Evolutionary conservation across 2,888 invertebrate genomes (phyloP).

Genomic region (Galeruca laticollis): DNA sequence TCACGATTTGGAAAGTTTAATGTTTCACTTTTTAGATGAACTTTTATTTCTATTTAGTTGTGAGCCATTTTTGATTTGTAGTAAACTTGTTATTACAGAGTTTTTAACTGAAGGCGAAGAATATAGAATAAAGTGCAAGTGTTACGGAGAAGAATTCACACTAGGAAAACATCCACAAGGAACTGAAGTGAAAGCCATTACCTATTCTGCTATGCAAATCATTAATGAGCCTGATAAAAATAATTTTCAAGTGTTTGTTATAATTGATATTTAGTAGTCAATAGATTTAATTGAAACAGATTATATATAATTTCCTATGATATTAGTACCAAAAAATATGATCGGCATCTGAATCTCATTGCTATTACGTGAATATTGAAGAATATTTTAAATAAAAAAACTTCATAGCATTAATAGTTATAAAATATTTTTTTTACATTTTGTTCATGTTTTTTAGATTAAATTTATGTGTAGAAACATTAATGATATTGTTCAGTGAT

Average conservation of each 20-base stretch:
- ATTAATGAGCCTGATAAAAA: conserved; percentile 78
- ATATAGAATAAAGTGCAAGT: conserved; percentile 83
- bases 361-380: too few relatives aligned
- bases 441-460: too few relatives aligned
- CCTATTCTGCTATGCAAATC: conserved; percentile 98
- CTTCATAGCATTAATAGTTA: too few relatives aligned
- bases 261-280: conserved; percentile 87
- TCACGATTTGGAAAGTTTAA: conserved; percentile 87
- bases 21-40: conserved; percentile 96
- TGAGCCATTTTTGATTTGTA: conserved; percentile 89
- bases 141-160: conserved; percentile 94
- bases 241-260: conserved; percentile 92
- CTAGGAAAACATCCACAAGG: conserved; percentile 96
- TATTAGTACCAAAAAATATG: too few relatives aligned
- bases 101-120: conserved; percentile 80
- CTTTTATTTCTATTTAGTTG: conserved; percentile 91
- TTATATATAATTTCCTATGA: too few relatives aligned
- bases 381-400: too few relatives aligned
- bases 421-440: too few relatives aligned
- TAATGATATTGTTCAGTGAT: too few relatives aligned
- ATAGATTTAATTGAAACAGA: too few relatives aligned
- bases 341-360: too few relatives aligned
- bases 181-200: conserved; percentile 98
- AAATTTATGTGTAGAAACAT: too few relatives aligned
- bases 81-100: conserved; percentile 88